Evolutionary conservation across 2,113 vertebrate genomes (phyloP), one percentile per base, ranked within the genome.

Genomic region (Struthidea cinerea): DNA sequence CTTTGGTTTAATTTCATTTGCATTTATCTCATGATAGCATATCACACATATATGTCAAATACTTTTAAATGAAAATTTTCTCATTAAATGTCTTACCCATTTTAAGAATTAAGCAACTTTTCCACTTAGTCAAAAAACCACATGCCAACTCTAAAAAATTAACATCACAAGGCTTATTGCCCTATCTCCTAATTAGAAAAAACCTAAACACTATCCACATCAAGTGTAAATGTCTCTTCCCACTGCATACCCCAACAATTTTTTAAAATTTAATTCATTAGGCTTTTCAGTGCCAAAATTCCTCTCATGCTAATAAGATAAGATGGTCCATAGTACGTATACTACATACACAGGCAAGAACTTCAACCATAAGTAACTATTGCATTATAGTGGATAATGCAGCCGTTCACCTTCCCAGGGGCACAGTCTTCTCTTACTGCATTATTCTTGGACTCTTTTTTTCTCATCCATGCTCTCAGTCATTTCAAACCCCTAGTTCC

Each of bases 1-100:
- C 76, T 85, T 65, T 59, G 14, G 18, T 69, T 88, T 83, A 65
- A 96, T 93, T 94, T 94, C 55, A 93, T 92, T 95, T 93, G 85
- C 79, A 80, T 57, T 93, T 92, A 85, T 46, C 9, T 92, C 55
- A 39, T 53, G 50, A 61, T 44, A 53, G 37, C 44, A 11, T 84
- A 49, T 77, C 61, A 80, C 65, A 73, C n/a, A 68, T 5, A 69
- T 79, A 73, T 67, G 63, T 80, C 55, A 90, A 85, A 50, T 80
- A 73, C 76, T 85, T 85, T 76, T 2, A 57, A 61, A 76, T 41
- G 1, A 35, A 94, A 61, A 23, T 65, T 73, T 57, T 76, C 50
- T 80, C n/a, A 69, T 79, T 87, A 46, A 42, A 88, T 70, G 16
- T 49, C 82, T 65, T 69, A n/a, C 13, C 12, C 13, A 49, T 85